These are phyloP conservation scores for Ceratoteleas bidentatus DNA, from an alignment of 1,140 invertebrate genomes.

Conservation along the genomic window DNA sequence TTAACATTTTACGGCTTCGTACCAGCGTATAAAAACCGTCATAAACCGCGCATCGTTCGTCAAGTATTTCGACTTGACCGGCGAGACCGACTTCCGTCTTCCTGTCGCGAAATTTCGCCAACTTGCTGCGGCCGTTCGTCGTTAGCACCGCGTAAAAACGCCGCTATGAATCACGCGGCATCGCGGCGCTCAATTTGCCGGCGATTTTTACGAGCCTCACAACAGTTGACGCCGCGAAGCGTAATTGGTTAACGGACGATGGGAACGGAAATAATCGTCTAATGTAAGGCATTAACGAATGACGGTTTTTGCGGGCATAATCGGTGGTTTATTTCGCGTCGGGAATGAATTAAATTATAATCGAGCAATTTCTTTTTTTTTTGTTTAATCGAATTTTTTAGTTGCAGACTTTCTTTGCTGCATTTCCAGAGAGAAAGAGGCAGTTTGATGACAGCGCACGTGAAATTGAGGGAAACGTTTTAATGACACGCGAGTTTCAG, in stretches of 20 bases:
- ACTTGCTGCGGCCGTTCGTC: constrained; percentile 45
- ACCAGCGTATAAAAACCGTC: constrained; percentile 55
- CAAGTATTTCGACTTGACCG: constrained; percentile 31
- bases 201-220: neutral
- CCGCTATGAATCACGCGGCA: no score
- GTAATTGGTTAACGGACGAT: constrained; percentile 15
- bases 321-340: constrained; percentile 5
- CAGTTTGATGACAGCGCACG: neutral
- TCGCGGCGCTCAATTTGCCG: no score
- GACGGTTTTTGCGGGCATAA: neutral
- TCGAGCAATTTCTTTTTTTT: constrained; percentile 32
- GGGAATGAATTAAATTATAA: constrained; percentile 37
- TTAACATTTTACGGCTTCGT: constrained; percentile 71
- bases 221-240: constrained; percentile 24
- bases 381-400: neutral
- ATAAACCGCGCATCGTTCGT: constrained; percentile 65
- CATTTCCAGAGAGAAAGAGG: neutral
- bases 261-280: constrained; percentile 4
- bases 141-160: constrained; percentile 23
- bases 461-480: neutral
- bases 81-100: constrained; percentile 42
- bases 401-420: constrained; percentile 18
- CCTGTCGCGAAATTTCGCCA: constrained; percentile 34
- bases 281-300: neutral
- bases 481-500: neutral